These are phyloP conservation scores for Leuctra nigra DNA, from an alignment of 2,888 invertebrate genomes.

Conservation along the genomic window DNA sequence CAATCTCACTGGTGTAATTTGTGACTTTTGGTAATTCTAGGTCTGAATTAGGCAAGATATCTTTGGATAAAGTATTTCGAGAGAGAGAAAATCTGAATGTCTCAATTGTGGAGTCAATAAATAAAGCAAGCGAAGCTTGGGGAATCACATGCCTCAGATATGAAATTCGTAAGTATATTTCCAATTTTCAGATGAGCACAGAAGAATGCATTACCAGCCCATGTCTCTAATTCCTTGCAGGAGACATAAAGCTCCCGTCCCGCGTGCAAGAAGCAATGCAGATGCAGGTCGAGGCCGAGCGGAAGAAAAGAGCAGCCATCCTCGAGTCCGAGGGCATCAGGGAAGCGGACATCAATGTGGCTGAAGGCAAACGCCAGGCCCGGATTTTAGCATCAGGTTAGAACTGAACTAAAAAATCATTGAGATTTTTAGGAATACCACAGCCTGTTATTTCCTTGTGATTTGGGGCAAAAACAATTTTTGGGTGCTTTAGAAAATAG, in stretches of 20 bases:
- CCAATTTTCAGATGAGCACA: neutral
- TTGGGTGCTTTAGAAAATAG: too few relatives aligned
- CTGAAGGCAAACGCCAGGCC: conserved; percentile 89
- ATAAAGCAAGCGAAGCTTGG: conserved; percentile 98
- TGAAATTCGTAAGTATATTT: conserved; percentile 72
- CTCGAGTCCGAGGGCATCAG: conserved; percentile 93
- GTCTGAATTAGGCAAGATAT: conserved; percentile 96
- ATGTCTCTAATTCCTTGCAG: conserved; percentile 45
- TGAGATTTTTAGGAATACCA: too few relatives aligned
- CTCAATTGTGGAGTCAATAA: conserved; percentile 91
- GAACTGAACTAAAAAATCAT: too few relatives aligned
- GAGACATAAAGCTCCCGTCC: conserved; percentile 80
- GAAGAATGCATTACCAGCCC: neutral
- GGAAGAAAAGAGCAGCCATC: conserved; percentile 92
- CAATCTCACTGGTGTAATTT: too few relatives aligned
- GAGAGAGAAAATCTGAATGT: conserved; percentile 95
- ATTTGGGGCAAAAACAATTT: too few relatives aligned
- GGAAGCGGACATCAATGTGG: conserved; percentile 92
- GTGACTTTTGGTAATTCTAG: too few relatives aligned
- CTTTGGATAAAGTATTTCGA: conserved; percentile 91
- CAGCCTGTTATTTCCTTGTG: too few relatives aligned
- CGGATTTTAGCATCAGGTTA: conserved; percentile 84
- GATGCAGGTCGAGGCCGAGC: conserved; percentile 99
- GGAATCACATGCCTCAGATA: conserved; percentile 94
- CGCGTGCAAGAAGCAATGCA: conserved; percentile 99